Conservation (phyloP, 2,113 vertebrate species). For the Glaucomys volans region DNA sequence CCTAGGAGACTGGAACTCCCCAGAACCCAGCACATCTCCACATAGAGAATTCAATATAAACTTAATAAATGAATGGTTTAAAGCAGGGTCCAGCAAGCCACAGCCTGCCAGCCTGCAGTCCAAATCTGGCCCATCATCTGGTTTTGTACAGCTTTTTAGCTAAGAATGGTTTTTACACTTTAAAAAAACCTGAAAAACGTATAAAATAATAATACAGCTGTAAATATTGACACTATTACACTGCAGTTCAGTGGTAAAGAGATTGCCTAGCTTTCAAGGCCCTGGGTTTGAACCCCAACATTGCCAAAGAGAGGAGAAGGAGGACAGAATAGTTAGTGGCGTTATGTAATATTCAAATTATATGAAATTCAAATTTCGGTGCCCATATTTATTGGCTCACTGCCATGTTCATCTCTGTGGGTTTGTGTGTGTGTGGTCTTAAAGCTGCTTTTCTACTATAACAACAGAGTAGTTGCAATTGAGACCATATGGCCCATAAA, state of each 20-base stretch:
- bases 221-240: no score
- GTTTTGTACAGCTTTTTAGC: not conserved
- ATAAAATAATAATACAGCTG: not conserved
- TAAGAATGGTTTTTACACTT: slow-evolving; percentile 34
- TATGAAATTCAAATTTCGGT: slow-evolving; percentile 35
- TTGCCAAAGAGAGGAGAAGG: not conserved
- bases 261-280: not conserved
- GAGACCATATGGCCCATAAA: not conserved
- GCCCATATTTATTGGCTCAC: not conserved
- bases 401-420: not conserved
- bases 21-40: not conserved
- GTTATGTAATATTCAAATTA: not conserved
- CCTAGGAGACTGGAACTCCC: not conserved
- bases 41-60: not conserved
- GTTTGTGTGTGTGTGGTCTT: not conserved
- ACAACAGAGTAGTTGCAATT: not conserved
- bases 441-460: not conserved
- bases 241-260: not conserved
- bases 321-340: not conserved
- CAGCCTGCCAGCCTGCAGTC: not conserved
- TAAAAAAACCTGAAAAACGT: slow-evolving; percentile 19
- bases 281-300: not conserved
- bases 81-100: not conserved
- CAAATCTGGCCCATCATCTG: not conserved
- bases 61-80: not conserved